phyloP scores from a whole-genome alignment of 1,140 invertebrate genomes.

The Drosophila setifemur region DNA sequence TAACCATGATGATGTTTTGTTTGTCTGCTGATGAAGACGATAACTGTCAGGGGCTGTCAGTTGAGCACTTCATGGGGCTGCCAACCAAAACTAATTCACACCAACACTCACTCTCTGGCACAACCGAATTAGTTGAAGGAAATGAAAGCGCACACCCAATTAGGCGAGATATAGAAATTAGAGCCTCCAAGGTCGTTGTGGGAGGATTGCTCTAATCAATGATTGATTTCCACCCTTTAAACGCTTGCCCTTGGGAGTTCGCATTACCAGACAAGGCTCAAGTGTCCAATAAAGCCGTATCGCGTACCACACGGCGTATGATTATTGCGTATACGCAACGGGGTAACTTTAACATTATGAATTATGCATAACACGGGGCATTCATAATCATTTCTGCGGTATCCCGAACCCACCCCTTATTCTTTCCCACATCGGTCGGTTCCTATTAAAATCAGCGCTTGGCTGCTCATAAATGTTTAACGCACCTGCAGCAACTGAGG shows the following conservation, averaged over 20 bases:
- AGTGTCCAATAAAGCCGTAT: conserved; percentile 13
- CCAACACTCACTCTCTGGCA: no score
- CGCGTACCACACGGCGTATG: conserved; percentile 49
- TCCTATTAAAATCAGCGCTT: conserved; percentile 38
- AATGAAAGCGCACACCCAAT: conserved; percentile 16
- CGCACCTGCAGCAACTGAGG: conserved; percentile 57
- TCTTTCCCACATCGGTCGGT: neutral
- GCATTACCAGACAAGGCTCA: neutral
- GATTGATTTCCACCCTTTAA: conserved; percentile 22
- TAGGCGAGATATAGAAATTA: conserved; percentile 13
- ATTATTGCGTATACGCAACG: conserved; percentile 78
- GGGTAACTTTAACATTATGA: conserved; percentile 74
- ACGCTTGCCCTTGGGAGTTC: conserved; percentile 4
- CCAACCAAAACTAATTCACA: conserved; percentile 38
- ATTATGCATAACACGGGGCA: conserved; percentile 65
- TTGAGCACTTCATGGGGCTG: conserved; percentile 31
- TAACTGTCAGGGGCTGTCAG: conserved; percentile 70
- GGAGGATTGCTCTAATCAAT: conserved; percentile 2
- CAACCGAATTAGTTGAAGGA: conserved; percentile 16
- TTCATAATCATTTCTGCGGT: conserved; percentile 73
- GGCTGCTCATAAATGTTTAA: conserved; percentile 75
- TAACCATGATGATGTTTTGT: no score
- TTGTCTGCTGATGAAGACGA: conserved; percentile 50
- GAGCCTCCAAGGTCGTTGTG: neutral
- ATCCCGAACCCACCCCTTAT: neutral